Percentiles rank a stretch among this genome's conserved stretches.
Conservation (phyloP, 2,797 vertebrate species). For the Trematomus bernacchii region DNA sequence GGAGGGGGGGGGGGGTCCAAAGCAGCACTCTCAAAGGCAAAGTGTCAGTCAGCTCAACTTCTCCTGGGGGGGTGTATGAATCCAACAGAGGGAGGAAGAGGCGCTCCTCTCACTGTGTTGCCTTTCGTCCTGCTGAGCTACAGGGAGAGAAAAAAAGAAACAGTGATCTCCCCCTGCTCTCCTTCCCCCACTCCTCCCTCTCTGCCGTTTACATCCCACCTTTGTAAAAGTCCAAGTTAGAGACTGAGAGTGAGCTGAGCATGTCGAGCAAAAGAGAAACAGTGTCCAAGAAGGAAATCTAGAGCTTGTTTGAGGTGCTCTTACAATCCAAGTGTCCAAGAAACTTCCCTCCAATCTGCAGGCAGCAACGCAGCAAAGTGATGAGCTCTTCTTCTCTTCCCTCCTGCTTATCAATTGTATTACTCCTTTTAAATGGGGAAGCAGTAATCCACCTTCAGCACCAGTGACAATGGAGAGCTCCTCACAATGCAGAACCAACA, state of each 20-base stretch:
- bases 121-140: slow-evolving; percentile 54
- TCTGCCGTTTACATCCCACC: slow-evolving; percentile 42
- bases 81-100: slow-evolving; percentile 36
- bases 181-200: slow-evolving; percentile 44
- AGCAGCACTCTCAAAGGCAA: slow-evolving; percentile 27
- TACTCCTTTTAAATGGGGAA: slow-evolving; percentile 42
- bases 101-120: slow-evolving; percentile 27
- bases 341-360: slow-evolving; percentile 55
- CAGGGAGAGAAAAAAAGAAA: slow-evolving; percentile 55
- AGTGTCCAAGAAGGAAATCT: slow-evolving; percentile 12
- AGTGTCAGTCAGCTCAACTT: slow-evolving; percentile 39
- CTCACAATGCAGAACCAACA: slow-evolving; percentile 55
- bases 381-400: slow-evolving; percentile 32
- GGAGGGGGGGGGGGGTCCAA: slow-evolving; percentile 43
- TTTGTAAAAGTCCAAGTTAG: slow-evolving; percentile 62
- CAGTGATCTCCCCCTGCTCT: slow-evolving; percentile 55
- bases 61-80: slow-evolving; percentile 32
- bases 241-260: slow-evolving; percentile 37
- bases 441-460: slow-evolving; percentile 79
- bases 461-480: slow-evolving; percentile 77
- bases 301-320: slow-evolving; percentile 29
- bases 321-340: slow-evolving; percentile 56
- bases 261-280: slow-evolving; percentile 13
- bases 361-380: slow-evolving; percentile 49
- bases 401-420: slow-evolving; percentile 54